A percentile compares a stretch with the other conserved stretches of the same genome.
phyloP scores from a whole-genome alignment of 2,888 invertebrate genomes.

The Dicroscelio sp. region DNA sequence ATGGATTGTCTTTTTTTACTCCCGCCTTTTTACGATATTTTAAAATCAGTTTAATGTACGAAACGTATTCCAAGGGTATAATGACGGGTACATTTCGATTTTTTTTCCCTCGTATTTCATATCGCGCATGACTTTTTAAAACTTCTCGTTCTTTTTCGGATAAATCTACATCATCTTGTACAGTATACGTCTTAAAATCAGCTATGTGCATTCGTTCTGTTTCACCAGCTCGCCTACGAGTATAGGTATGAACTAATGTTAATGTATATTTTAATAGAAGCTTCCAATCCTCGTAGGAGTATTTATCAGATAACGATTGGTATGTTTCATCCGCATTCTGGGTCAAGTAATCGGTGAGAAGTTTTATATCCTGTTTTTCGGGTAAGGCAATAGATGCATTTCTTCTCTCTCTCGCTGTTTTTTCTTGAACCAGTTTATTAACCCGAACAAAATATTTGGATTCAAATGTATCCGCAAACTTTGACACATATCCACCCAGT shows the following conservation, averaged over 20 bases:
- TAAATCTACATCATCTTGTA: background rate
- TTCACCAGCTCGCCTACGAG: conserved; percentile 17
- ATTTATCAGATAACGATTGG: background rate
- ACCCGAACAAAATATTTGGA: background rate
- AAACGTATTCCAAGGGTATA: background rate
- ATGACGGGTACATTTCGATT: conserved; percentile 31
- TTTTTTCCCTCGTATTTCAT: conserved; percentile 43
- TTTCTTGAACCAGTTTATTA: background rate
- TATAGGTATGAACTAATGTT: background rate
- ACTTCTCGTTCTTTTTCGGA: no score
- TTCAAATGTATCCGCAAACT: background rate
- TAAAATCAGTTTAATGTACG: conserved; percentile 2
- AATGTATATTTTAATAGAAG: conserved; percentile 12
- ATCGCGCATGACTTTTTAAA: background rate
- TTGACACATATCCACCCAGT: background rate
- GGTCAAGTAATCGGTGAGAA: background rate
- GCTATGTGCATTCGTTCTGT: conserved; percentile 27
- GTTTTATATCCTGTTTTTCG: conserved; percentile 1
- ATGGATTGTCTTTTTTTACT: conserved; percentile 7
- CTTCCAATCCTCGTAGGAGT: background rate
- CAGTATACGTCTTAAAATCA: conserved; percentile 15
- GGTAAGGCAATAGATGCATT: background rate
- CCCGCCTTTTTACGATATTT: background rate
- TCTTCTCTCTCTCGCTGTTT: background rate
- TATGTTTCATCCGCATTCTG: background rate